These are phyloP conservation scores for Protomyctophum bolini DNA, from an alignment of 2,113 vertebrate species.

Conservation along the genomic window DNA sequence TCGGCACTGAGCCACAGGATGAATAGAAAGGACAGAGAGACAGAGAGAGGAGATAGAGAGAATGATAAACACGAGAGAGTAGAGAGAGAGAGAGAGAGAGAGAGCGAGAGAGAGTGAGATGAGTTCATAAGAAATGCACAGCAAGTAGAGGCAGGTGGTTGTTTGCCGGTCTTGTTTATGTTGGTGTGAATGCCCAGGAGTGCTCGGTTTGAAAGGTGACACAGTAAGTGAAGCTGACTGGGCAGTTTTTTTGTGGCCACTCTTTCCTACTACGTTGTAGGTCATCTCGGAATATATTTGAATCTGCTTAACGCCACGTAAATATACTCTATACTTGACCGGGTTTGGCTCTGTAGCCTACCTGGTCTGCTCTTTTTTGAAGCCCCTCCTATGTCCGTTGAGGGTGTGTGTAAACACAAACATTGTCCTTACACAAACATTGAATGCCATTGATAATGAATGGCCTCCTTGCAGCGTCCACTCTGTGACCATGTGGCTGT, in stretches of 20 bases:
- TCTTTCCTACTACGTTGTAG: too few relatives aligned
- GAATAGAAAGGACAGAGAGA: conserved; percentile 8
- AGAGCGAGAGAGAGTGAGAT: background rate
- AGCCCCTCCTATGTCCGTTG: too few relatives aligned
- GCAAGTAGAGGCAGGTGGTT: conserved; percentile 18
- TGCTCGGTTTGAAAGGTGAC: conserved; percentile 61
- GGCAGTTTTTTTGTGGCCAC: background rate
- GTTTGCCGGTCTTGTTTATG: conserved; percentile 28
- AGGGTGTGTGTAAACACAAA: too few relatives aligned
- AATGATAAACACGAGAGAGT: background rate
- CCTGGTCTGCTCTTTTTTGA: too few relatives aligned
- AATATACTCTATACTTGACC: too few relatives aligned
- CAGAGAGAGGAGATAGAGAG: conserved; percentile 23
- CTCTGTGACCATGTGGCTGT: too few relatives aligned
- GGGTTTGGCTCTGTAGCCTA: too few relatives aligned
- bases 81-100: background rate
- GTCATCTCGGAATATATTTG: too few relatives aligned
- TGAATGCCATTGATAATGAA: too few relatives aligned
- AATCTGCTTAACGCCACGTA: too few relatives aligned
- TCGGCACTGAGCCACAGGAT: conserved; percentile 85
- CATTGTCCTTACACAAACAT: too few relatives aligned
- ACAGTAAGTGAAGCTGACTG: conserved; percentile 53
- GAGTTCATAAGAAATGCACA: background rate
- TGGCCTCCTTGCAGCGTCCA: too few relatives aligned
- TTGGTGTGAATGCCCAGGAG: conserved; percentile 57